Conservation (phyloP, 2,888 invertebrate genomes). For the Chrysina gloriosa region DNA sequence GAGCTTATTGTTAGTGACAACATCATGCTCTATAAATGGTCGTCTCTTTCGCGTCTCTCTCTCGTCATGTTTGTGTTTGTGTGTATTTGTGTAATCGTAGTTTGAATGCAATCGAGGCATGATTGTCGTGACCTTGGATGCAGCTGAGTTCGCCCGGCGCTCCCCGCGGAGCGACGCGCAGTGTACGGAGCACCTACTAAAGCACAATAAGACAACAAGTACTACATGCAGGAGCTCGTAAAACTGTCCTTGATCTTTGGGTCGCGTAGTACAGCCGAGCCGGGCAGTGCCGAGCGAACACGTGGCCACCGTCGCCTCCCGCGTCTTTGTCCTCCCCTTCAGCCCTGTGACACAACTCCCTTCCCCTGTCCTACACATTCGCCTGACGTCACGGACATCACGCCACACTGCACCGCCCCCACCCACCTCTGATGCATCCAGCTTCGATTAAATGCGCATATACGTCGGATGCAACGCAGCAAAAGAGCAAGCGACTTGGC, state of each 20-base stretch:
- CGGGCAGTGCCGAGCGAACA: slow-evolving; percentile 59
- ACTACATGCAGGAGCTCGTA: slow-evolving; percentile 65
- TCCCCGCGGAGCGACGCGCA: slow-evolving; percentile 56
- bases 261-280: slow-evolving; percentile 64
- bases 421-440: slow-evolving; percentile 58
- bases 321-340: slow-evolving; percentile 45
- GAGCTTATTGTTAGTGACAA: slow-evolving; percentile 41
- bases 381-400: slow-evolving; percentile 64
- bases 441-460: slow-evolving; percentile 63
- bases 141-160: slow-evolving; percentile 54
- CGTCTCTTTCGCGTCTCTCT: slow-evolving; percentile 44
- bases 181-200: slow-evolving; percentile 59
- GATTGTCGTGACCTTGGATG: slow-evolving; percentile 63
- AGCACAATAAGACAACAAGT: slow-evolving; percentile 60
- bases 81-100: slow-evolving; percentile 50
- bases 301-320: slow-evolving; percentile 58
- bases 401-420: slow-evolving; percentile 60
- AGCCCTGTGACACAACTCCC: slow-evolving; percentile 23
- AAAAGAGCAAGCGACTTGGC: slow-evolving; percentile 63
- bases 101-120: slow-evolving; percentile 59
- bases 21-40: slow-evolving; percentile 45
- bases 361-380: slow-evolving; percentile 44
- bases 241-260: slow-evolving; percentile 67
- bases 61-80: slow-evolving; percentile 53
- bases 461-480: slow-evolving; percentile 60